These are phyloP conservation scores for Meandrusa payeni DNA, from an alignment of 2,888 invertebrate species.

Conservation along the genomic window DNA sequence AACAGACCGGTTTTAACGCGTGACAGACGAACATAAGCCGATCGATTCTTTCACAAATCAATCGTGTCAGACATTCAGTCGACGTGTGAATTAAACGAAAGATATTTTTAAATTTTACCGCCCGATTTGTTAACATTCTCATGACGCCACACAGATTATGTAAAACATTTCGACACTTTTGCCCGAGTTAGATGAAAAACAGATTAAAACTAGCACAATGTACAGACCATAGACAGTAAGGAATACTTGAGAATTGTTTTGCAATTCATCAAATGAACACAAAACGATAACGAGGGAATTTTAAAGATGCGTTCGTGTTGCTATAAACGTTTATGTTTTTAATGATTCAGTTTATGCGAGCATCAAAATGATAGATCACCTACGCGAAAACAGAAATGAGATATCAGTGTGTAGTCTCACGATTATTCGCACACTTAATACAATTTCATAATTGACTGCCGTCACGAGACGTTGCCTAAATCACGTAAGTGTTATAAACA, in stretches of 20 bases:
- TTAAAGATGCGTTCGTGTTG: slow-evolving; percentile 8
- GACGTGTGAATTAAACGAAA: not conserved
- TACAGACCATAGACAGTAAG: not conserved
- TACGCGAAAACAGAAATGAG: slow-evolving; percentile 6
- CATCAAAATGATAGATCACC: slow-evolving; percentile 8
- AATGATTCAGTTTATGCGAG: slow-evolving; percentile 8
- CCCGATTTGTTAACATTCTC: not conserved
- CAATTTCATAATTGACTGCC: slow-evolving; percentile 4
- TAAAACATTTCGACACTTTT: not conserved
- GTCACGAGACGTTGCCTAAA: slow-evolving; percentile 12
- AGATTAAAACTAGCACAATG: slow-evolving; percentile 2
- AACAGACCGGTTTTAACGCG: slow-evolving; percentile 17
- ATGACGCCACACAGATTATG: not conserved
- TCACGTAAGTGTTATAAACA: not conserved
- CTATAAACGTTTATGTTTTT: slow-evolving; percentile 4
- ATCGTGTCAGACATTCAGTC: slow-evolving; percentile 1
- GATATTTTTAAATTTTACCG: not conserved
- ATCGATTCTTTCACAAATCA: slow-evolving; percentile 14
- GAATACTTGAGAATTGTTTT: not conserved
- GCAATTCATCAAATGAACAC: slow-evolving; percentile 7
- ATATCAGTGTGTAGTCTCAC: slow-evolving; percentile 1
- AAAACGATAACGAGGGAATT: slow-evolving; percentile 11
- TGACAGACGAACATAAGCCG: slow-evolving; percentile 2
- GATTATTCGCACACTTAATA: slow-evolving; percentile 12
- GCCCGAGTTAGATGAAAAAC: too few species aligned